Base-by-base conservation (phyloP, 2,113 vertebrate genomes). In the Neogale vison region DNA sequence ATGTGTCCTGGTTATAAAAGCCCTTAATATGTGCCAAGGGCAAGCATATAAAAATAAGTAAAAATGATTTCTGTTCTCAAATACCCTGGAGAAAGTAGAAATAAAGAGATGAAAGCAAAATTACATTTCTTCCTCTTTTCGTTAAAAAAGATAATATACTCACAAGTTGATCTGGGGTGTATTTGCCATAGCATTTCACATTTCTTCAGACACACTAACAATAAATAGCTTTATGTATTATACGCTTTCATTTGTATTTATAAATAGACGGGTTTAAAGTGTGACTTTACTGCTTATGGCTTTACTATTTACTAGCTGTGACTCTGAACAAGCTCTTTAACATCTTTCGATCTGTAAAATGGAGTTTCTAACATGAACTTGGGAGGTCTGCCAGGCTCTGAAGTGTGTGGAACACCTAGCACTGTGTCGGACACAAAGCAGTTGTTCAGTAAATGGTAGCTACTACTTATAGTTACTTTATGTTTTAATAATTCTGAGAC, bases 61-160 rank as follows among this genome's bases (percentile, higher is more conserved):
- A 86, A 97, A 98, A 89, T n/a, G 11, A 61, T 17, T 45, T 69
- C 63, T 45, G 29, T 29, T 95, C 36, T 93, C 42, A 92, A 85
- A 91, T 80, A 69, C 57, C 83, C 39, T 72, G 36, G 52, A 57
- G 29, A 91, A 90, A 36, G 79, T 92, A 61, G 72, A 92, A 96
- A 84, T 91, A 26, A 81, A 94, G 84, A 55, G 12, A 47, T 81
- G 24, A 93, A 96, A 96, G 86, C 61, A 91, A 89, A 93, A 91
- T 93, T 65, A 65, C 20, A 61, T 42, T 80, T 83, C 4, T 87
- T 92, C 61, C 29, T 76, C 36, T 95, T 92, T 88, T 76, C 72
- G 24, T 50, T 86, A 57, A 34, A 96, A 98, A 88, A 97, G 61
- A 17, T 80, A 20, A 71, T 6, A 24, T 36, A 42, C 50, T 93